Evolutionary conservation across 2,113 vertebrate species (phyloP), one percentile per base, ranked within the genome.

Genomic region (Vidua chalybeata): DNA sequence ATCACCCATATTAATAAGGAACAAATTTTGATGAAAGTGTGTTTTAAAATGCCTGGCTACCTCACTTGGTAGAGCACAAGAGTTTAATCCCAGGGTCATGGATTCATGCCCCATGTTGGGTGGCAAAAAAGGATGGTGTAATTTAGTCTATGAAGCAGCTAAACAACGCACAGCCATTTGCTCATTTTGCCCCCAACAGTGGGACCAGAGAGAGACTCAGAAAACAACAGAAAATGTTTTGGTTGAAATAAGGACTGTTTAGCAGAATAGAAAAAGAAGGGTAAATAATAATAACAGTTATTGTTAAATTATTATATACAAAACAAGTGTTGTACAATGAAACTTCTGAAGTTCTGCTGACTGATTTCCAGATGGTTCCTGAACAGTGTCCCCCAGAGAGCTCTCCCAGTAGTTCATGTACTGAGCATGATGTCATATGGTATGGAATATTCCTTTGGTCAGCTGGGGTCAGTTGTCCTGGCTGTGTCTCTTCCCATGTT

Each of bases 51-150:
- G 24, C 6, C 21, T 13, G 35, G 20, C 51, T 99, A 99, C 98
- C 98, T 99, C 98, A 99, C 98, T 98, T 98, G 97, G 98, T 98
- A 99, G 98, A 99, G 98, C 98, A 98, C 98, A 98, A 98, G 98
- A 98, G 97, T 99, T 99, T 99, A 98, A 99, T 98, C 98, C 98
- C 98, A 99, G 98, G 98, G 98, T 98, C 98, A 97, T 98, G 98
- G 98, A 98, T 98, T 99, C 98, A 98, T 99, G 98, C 97, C 98
- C 98, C 98, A 98, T 98, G 97, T 98, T 99, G 98, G 98, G 98
- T 27, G 41, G 17, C 12, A 69, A 27, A 55, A 48, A 54, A 7
- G 17, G 21, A 22, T 35, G 10, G 18, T 48, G 17, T 41, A 11
- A 1, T 62, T 89, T 68, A 9, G 1, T 41, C 30, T 46, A 7